Evolutionary conservation across 2,797 vertebrate genomes (phyloP), one percentile per base, ranked within the genome.

Genomic region (Caiman crocodilus): DNA sequence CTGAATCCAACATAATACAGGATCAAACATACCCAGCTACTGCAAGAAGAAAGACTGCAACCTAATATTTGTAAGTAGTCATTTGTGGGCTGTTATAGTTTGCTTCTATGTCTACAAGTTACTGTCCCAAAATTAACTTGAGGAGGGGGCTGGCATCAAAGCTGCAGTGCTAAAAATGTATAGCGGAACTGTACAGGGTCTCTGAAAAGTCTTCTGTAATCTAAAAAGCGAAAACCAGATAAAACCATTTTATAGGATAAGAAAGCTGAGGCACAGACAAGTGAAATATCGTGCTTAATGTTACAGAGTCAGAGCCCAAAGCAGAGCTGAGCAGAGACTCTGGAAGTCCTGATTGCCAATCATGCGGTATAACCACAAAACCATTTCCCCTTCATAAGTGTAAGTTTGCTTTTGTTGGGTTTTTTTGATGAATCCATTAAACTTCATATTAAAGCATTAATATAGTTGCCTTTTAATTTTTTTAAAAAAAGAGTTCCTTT

Each of bases 401-500:
- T 6, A 63, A 35, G 6, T 23, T 25, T 1, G 21, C 7, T 60
- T 87, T 14, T 76, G 26, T 65, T 64, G 32, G 50, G 58, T 50
- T 77, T 14, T 56, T 79, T 15, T 56, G 56, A 65, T 16, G 64
- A 81, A 56, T 0, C 3, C 1, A 30, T 23, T 30, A 16, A 26
- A 0, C 32, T 20, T 14, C 56, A 60, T 5, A 5, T 50, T 26
- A 35, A n/a, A 23, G 5, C 5, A 88, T 69, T 18, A 69, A 25
- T 60, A 59, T 0, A 8, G 13, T 0, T 28, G 23, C 5, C 57
- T 88, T 90, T 93, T 75, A 77, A 89, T 58, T 42, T n/a, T n/a
- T n/a, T n/a, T n/a, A 30, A 2, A 61, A 12, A 5, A 20, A 18
- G 13, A 18, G 13, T 0, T 20, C 28, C 21, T 17, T 20, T 25